A percentile compares a stretch with the other conserved stretches of the same genome.
phyloP scores from a whole-genome alignment of 2,888 invertebrate species.

The Brachynemurus nebulosus region DNA sequence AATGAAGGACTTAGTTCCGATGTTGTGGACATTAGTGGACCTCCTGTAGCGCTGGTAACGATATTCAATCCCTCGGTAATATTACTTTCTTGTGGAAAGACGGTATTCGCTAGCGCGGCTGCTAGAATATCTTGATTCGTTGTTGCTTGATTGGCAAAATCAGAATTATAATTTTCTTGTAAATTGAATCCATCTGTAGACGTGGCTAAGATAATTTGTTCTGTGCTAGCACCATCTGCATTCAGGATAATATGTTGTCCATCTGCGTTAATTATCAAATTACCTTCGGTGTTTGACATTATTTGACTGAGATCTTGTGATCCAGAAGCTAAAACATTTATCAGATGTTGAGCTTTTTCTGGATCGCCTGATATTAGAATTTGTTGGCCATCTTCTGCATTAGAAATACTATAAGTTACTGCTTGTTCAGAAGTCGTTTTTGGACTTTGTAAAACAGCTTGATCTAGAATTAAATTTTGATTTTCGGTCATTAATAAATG shows the following conservation, averaged over 20 bases:
- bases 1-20: conserved; percentile 45
- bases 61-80: conserved; percentile 26
- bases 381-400: conserved; percentile 26
- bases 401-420: conserved; percentile 22
- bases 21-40: conserved; percentile 28
- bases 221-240: conserved; percentile 16
- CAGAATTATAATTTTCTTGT: conserved; percentile 2
- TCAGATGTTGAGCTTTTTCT: conserved; percentile 29
- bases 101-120: conserved; percentile 59
- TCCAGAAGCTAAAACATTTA: conserved; percentile 30
- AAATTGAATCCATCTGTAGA: conserved; percentile 4
- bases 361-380: conserved; percentile 32
- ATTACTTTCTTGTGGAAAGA: conserved; percentile 42
- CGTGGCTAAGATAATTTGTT: conserved; percentile 7
- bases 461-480: conserved; percentile 11
- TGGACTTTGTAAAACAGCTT: conserved; percentile 10
- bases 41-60: conserved; percentile 27
- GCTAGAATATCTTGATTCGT: conserved; percentile 57
- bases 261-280: conserved; percentile 31
- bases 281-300: conserved; percentile 29
- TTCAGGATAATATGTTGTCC: conserved; percentile 34
- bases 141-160: conserved; percentile 17
- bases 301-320: conserved; percentile 30
- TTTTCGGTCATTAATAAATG: conserved; percentile 10
- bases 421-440: conserved; percentile 18